phyloP scores from a whole-genome alignment of 2,797 vertebrate species.

The Pangasius djambal region DNA sequence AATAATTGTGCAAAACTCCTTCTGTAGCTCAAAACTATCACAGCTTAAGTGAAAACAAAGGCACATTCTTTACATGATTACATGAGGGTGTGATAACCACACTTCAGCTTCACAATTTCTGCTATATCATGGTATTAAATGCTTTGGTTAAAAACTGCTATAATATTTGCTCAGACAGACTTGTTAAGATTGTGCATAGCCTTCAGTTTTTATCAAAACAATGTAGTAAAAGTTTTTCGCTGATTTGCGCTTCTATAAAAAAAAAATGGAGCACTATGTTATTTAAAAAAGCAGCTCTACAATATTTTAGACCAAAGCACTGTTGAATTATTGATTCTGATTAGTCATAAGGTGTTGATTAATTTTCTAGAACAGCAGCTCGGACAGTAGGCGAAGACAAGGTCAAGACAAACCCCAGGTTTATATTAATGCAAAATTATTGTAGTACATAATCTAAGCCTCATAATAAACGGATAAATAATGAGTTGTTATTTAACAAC shows the following conservation, averaged over 20 bases:
- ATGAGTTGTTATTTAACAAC: not conserved
- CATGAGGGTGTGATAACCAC: not conserved
- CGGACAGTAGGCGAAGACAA: not conserved
- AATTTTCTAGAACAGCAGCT: not conserved
- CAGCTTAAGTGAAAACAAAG: not conserved
- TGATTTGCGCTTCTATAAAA: not conserved
- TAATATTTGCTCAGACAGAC: not conserved
- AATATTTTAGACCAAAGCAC: not conserved
- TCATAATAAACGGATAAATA: not conserved
- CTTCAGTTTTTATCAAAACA: not conserved
- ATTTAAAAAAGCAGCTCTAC: not conserved
- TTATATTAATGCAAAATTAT: not conserved
- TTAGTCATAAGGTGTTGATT: not conserved
- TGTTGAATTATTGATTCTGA: not conserved
- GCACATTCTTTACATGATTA: not conserved
- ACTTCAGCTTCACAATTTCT: not conserved
- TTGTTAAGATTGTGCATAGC: not conserved
- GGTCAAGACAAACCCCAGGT: not conserved
- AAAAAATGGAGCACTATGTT: not conserved
- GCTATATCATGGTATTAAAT: not conserved
- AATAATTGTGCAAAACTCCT: not conserved
- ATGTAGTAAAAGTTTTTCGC: not conserved
- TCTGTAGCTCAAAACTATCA: not conserved
- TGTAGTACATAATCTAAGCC: not conserved
- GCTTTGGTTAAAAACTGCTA: not conserved